Evolutionary conservation across 2,888 invertebrate genomes (phyloP).

Genomic region (Nemotelus nigrinus): DNA sequence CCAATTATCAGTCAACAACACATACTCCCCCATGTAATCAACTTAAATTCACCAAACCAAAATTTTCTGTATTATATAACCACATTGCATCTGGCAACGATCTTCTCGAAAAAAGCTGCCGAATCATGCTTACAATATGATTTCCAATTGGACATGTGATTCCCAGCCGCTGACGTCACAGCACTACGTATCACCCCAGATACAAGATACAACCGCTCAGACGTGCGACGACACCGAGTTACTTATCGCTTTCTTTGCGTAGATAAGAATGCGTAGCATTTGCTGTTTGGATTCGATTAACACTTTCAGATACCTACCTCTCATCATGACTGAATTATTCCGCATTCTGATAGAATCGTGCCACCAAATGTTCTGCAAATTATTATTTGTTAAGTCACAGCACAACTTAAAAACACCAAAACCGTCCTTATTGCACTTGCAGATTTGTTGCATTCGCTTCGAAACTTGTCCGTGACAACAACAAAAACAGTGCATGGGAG

Average conservation of each 20-base stretch:
- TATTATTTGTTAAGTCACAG: conserved; percentile 32
- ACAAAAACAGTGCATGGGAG: conserved; percentile 19
- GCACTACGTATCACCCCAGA: background rate
- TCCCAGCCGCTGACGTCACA: conserved; percentile 19
- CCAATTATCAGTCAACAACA: too few species aligned
- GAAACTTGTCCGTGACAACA: conserved; percentile 11
- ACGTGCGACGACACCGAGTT: background rate
- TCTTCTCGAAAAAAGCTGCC: background rate
- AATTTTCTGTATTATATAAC: too few species aligned
- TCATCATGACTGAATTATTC: conserved; percentile 22
- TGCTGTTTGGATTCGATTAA: too few species aligned
- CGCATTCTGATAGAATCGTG: conserved; percentile 12
- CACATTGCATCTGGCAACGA: background rate
- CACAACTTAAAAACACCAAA: background rate
- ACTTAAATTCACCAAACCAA: too few species aligned
- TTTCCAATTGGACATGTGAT: conserved; percentile 31
- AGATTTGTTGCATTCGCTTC: conserved; percentile 36
- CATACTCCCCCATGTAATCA: too few species aligned
- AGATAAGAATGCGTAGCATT: too few species aligned
- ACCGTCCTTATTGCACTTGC: conserved; percentile 20
- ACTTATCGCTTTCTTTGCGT: background rate
- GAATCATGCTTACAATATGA: conserved; percentile 11
- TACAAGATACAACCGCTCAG: background rate
- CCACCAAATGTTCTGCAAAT: conserved; percentile 17
- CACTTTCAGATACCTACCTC: conserved; percentile 11